Conservation (phyloP, 2,888 invertebrate genomes). For the Zootermopsis nevadensis region DNA sequence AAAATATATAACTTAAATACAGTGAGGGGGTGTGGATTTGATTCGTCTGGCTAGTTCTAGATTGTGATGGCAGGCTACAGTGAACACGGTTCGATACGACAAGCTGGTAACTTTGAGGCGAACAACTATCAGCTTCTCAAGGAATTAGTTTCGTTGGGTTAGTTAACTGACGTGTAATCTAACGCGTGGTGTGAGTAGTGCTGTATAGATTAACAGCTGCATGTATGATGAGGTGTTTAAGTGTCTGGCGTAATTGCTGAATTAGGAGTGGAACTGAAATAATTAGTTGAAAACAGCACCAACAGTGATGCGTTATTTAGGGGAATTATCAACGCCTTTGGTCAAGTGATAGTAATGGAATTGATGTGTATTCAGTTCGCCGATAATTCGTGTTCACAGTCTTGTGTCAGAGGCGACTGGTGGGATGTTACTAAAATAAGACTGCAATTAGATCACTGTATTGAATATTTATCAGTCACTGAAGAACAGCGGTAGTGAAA, state of each 20-base stretch:
- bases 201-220: neutral
- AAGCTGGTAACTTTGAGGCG: no score
- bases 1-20: no score
- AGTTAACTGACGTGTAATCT: no score
- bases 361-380: neutral
- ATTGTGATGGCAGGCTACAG: no score
- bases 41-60: no score
- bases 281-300: neutral
- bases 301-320: neutral
- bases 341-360: neutral
- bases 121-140: no score
- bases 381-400: neutral
- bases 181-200: neutral
- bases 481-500: no score
- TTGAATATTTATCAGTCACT: no score
- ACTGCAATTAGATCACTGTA: no score
- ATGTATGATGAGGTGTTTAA: neutral
- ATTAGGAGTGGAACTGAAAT: neutral
- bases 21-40: no score
- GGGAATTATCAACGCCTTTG: neutral
- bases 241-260: neutral
- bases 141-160: no score
- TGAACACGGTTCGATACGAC: no score
- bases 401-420: neutral
- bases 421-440: neutral